Conservation (phyloP, 2,888 invertebrate genomes). For the Drosophila anomelani region DNA sequence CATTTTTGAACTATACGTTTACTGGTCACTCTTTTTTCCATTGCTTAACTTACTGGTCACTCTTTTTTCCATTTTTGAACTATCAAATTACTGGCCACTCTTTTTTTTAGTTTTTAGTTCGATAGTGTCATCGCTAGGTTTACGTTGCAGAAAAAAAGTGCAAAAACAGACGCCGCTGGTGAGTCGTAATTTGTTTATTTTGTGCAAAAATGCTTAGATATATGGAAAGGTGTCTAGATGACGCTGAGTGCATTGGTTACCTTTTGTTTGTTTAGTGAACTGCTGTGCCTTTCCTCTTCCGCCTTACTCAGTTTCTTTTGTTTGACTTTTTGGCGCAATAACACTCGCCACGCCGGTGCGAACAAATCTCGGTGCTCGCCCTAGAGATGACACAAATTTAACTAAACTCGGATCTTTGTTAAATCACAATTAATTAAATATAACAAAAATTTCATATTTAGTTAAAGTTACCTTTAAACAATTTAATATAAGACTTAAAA, state of each 20-base stretch:
- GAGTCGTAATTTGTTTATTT: constrained; percentile 19
- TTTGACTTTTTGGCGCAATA: constrained; percentile 80
- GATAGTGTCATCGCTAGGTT: too few relatives aligned
- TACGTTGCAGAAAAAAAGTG: constrained; percentile 24
- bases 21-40: too few relatives aligned
- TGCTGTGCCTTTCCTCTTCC: constrained; percentile 16
- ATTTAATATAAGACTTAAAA: neutral
- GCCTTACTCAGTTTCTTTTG: constrained; percentile 46
- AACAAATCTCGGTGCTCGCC: neutral
- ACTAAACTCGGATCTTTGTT: neutral
- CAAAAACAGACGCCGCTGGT: constrained; percentile 36
- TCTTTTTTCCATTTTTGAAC: too few relatives aligned
- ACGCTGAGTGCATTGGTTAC: neutral
- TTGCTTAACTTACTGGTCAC: too few relatives aligned
- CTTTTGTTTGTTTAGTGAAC: constrained; percentile 6
- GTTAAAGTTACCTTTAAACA: neutral
- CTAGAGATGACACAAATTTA: neutral
- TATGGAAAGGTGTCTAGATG: neutral
- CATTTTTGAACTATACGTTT: too few relatives aligned
- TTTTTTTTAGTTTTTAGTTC: too few relatives aligned
- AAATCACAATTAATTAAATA: too few relatives aligned
- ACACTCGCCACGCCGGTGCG: constrained; percentile 44
- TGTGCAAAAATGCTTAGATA: neutral
- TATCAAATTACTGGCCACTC: too few relatives aligned
- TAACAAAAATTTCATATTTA: neutral